Evolutionary conservation across 2,888 invertebrate species (phyloP).

Genomic region (Tetragonisca angustula): DNA sequence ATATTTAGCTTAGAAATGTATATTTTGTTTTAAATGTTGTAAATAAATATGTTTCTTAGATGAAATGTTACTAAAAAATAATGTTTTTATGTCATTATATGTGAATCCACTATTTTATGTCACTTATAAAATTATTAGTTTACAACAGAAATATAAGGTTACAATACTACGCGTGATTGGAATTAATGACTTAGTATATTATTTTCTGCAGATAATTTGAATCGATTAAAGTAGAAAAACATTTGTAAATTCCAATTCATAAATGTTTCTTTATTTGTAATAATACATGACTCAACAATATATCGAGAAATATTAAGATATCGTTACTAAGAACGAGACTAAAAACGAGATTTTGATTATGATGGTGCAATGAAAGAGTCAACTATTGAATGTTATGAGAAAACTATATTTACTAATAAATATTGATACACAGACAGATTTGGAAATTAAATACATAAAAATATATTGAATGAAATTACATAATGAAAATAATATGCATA

Average conservation of each 20-base stretch:
- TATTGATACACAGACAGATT: not conserved
- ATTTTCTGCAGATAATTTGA: not conserved
- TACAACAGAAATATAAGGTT: not conserved
- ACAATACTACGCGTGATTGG: not conserved
- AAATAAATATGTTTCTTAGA: not conserved
- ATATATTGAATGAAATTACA: not conserved
- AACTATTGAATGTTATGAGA: not conserved
- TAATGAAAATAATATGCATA: not conserved
- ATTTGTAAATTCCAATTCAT: not conserved
- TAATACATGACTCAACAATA: too few relatives aligned
- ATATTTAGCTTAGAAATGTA: not conserved
- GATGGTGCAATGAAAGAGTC: not conserved
- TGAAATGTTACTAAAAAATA: not conserved
- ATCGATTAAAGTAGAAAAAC: not conserved
- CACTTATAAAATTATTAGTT: not conserved
- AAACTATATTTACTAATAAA: not conserved
- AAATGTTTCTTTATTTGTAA: not conserved
- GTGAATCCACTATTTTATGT: not conserved
- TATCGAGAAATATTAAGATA: too few relatives aligned
- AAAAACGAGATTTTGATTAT: not conserved
- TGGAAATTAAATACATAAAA: not conserved
- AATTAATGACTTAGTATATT: not conserved
- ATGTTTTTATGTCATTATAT: not conserved
- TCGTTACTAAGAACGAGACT: too few relatives aligned
- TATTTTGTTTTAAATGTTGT: not conserved